phyloP scores from a whole-genome alignment of 2,113 vertebrate genomes.

The Struthidea cinerea region DNA sequence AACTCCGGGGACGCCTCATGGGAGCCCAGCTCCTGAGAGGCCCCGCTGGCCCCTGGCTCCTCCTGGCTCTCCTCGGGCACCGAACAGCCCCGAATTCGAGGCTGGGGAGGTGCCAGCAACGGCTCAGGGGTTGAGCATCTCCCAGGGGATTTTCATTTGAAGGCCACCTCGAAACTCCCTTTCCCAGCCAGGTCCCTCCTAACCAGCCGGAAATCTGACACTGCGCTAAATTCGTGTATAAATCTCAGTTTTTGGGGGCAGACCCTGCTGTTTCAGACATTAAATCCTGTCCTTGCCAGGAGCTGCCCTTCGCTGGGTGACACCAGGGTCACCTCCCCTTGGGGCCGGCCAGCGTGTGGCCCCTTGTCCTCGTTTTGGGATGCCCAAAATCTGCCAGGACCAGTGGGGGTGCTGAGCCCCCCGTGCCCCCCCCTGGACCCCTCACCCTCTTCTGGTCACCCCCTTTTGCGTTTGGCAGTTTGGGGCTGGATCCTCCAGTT shows the following conservation, averaged over 20 bases:
- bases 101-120: fast-evolving
- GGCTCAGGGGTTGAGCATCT: not conserved
- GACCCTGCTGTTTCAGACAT: not conserved
- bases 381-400: not conserved
- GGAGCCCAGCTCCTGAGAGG: fast-evolving
- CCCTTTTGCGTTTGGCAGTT: not conserved
- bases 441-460: not conserved
- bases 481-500: too few species aligned
- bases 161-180: not conserved
- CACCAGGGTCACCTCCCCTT: not conserved
- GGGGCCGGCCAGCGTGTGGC: fast-evolving
- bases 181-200: not conserved
- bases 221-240: fast-evolving
- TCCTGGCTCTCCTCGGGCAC: not conserved
- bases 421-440: too few species aligned
- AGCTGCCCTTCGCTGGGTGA: not conserved
- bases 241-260: not conserved
- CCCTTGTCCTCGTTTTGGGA: not conserved
- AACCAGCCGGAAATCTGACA: fast-evolving
- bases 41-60: not conserved
- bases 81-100: not conserved
- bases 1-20: fast-evolving
- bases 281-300: not conserved
- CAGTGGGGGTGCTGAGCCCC: fast-evolving
- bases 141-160: fast-evolving